These are phyloP conservation scores for Empidonax traillii DNA, from an alignment of 2,113 vertebrate species.

Conservation along the genomic window DNA sequence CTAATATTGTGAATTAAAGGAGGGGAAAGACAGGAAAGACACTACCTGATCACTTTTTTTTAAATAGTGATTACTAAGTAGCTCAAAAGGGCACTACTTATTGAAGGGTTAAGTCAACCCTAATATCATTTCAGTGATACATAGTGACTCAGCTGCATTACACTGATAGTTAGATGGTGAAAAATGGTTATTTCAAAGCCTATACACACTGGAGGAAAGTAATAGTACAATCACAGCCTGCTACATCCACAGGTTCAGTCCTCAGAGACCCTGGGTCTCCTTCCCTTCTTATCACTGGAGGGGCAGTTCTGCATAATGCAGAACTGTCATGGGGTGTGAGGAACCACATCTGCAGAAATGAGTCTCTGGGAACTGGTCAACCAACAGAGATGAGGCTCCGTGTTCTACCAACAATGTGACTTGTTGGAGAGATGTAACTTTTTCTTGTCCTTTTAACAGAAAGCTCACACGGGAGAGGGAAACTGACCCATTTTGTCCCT, in stretches of 20 bases:
- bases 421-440: neutral
- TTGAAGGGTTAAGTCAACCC: neutral
- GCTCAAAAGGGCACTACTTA: neutral
- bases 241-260: neutral
- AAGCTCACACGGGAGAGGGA: accelerated
- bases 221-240: neutral
- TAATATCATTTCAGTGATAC: neutral
- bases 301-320: neutral
- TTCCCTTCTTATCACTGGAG: neutral
- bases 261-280: accelerated
- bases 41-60: neutral
- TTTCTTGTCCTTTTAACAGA: neutral
- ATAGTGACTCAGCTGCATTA: neutral
- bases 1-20: neutral
- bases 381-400: neutral
- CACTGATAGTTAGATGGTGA: neutral
- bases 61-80: neutral
- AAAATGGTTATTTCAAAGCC: neutral
- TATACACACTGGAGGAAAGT: neutral
- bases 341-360: accelerated
- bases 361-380: neutral
- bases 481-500: neutral
- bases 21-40: neutral
- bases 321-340: accelerated
- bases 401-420: neutral